phyloP scores from a whole-genome alignment of 1,140 invertebrate genomes.

The Hycleus cichorii region DNA sequence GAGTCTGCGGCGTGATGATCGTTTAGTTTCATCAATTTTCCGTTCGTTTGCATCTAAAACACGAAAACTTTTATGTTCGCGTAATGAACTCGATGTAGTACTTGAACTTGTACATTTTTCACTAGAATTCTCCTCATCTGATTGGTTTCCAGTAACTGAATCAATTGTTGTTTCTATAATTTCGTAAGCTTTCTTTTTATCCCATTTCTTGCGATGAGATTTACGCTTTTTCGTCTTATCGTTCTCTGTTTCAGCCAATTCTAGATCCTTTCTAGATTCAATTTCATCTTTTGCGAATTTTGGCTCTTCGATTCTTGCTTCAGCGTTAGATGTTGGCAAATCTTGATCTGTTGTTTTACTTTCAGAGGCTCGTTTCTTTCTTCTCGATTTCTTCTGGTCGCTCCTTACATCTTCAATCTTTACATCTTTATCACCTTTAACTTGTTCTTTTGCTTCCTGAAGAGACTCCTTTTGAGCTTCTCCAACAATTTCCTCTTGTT shows the following conservation, averaged over 20 bases:
- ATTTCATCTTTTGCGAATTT: neutral
- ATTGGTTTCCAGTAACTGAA: constrained; percentile 1
- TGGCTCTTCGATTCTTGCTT: constrained; percentile 2
- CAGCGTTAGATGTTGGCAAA: neutral
- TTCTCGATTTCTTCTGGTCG: too few relatives aligned
- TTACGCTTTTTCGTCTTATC: constrained; percentile 13
- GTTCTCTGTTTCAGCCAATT: constrained; percentile 4
- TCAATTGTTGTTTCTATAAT: constrained; percentile 3
- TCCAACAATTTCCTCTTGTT: neutral
- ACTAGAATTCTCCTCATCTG: constrained; percentile 15
- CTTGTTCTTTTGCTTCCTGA: too few relatives aligned
- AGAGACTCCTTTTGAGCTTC: neutral
- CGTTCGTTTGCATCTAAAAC: constrained; percentile 25
- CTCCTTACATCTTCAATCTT: too few relatives aligned
- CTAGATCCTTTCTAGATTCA: neutral
- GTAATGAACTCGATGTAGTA: constrained; percentile 5
- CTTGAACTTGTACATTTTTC: neutral
- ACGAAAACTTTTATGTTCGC: constrained; percentile 33
- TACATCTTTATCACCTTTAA: too few relatives aligned
- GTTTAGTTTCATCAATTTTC: constrained; percentile 5
- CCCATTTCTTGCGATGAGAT: constrained; percentile 2
- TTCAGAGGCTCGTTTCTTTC: neutral
- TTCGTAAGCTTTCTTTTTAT: constrained; percentile 16
- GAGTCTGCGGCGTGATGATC: neutral
- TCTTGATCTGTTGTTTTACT: constrained; percentile 12